Percentiles rank a stretch among this genome's conserved stretches.
phyloP scores from a whole-genome alignment of 2,113 vertebrate species.

The Podilymbus podiceps region DNA sequence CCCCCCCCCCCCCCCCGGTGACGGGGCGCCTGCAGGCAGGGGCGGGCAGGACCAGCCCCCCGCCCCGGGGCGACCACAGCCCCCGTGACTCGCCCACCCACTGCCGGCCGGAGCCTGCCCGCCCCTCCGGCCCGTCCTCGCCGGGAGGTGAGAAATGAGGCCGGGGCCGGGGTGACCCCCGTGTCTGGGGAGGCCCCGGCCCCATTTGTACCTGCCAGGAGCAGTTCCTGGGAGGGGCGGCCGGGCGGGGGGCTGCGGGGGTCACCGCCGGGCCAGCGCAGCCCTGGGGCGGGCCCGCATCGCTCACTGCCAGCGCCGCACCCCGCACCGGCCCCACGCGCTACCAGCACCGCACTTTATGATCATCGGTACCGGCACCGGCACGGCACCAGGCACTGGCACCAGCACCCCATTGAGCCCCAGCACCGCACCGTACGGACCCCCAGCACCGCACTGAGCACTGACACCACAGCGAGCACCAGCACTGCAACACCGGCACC shows the following conservation, averaged over 20 bases:
- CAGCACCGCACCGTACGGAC: not conserved
- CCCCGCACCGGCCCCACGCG: not conserved
- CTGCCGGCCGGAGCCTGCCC: not conserved
- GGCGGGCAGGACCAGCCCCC: not conserved
- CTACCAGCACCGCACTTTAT: no score
- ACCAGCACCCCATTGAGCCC: not conserved
- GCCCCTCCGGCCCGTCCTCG: not conserved
- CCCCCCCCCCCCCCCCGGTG: not conserved
- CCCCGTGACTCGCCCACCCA: not conserved
- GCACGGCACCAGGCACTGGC: not conserved
- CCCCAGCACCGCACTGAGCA: not conserved
- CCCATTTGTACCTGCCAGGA: conserved; percentile 29
- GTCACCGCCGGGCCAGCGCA: conserved; percentile 18
- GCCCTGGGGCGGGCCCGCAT: not conserved
- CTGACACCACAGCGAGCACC: no score
- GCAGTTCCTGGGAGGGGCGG: conserved; percentile 35
- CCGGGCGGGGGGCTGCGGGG: not conserved
- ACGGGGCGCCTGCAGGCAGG: not conserved
- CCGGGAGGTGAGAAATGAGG: not conserved
- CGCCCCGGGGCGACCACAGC: not conserved
- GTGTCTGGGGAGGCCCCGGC: not conserved
- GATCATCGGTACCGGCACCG: not conserved
- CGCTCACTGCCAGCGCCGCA: not conserved
- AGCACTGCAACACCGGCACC: no score
- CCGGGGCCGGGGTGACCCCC: not conserved